Evolutionary conservation across 1,140 invertebrate genomes (phyloP).

Genomic region (Calosoma granatense): DNA sequence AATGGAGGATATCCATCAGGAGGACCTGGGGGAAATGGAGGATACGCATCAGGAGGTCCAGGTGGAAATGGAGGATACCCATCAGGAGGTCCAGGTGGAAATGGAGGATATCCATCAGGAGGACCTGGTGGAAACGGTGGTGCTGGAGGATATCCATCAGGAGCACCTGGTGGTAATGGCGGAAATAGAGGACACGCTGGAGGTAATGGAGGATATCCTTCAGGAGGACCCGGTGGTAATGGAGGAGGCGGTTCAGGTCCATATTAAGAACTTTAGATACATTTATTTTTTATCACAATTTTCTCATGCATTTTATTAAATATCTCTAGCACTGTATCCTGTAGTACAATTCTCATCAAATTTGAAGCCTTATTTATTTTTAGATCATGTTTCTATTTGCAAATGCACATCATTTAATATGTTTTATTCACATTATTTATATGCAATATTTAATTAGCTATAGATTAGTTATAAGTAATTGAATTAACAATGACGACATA

Average conservation of each 20-base stretch:
- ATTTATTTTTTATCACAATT: conserved; percentile 16
- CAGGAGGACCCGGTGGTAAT: conserved; percentile 15
- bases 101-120: neutral
- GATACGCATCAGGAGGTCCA: conserved; percentile 23
- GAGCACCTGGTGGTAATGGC: conserved; percentile 26
- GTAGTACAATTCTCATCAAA: too few species aligned
- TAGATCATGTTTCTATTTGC: conserved; percentile 19
- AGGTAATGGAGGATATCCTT: conserved; percentile 19
- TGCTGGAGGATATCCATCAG: conserved; percentile 20
- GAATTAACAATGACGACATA: neutral
- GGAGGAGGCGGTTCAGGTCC: conserved; percentile 10
- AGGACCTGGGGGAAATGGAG: conserved; percentile 17
- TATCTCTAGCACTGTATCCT: too few species aligned
- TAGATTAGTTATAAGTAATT: neutral
- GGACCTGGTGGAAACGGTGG: conserved; percentile 18
- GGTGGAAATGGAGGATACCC: conserved; percentile 22
- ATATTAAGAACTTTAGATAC: conserved; percentile 18
- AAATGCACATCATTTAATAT: neutral
- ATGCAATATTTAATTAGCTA: neutral
- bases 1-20: neutral
- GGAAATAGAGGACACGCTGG: conserved; percentile 21
- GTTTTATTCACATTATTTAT: conserved; percentile 16
- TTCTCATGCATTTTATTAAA: conserved; percentile 21
- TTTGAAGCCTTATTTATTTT: too few species aligned
- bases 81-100: neutral